Conservation (phyloP, 2,888 invertebrate species). For the Trichacis sp. region DNA sequence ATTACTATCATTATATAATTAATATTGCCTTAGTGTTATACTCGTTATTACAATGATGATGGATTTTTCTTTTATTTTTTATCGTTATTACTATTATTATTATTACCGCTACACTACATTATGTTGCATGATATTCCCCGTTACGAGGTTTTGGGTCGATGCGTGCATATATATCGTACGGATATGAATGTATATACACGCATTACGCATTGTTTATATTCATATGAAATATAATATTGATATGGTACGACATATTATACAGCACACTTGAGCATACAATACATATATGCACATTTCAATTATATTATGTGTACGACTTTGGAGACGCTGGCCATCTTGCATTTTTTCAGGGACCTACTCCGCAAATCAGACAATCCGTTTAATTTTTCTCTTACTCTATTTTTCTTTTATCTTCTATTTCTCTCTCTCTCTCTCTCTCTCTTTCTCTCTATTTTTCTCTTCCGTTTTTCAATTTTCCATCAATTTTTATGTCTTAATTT, state of each 20-base stretch:
- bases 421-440: constrained; percentile 43
- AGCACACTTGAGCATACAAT: constrained; percentile 49
- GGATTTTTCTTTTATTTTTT: constrained; percentile 30
- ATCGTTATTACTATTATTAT: constrained; percentile 50
- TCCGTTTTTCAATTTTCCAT: constrained; percentile 35
- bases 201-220: constrained; percentile 31
- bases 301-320: constrained; percentile 63
- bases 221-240: constrained; percentile 37
- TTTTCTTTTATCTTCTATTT: constrained; percentile 23
- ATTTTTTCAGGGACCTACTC: constrained; percentile 69
- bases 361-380: constrained; percentile 69
- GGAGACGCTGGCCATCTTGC: constrained; percentile 70
- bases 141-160: constrained; percentile 63
- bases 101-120: constrained; percentile 61
- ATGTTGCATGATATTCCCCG: constrained; percentile 68
- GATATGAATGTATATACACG: constrained; percentile 42
- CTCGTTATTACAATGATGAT: constrained; percentile 43
- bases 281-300: constrained; percentile 49
- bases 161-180: constrained; percentile 50
- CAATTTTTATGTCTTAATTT: constrained; percentile 53
- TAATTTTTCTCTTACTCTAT: constrained; percentile 54
- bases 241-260: constrained; percentile 56
- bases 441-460: constrained; percentile 38
- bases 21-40: constrained; percentile 59
- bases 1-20: constrained; percentile 32